Evolutionary conservation across 64 coral and sea anemone species (phyloP), one percentile per base, ranked within the genome.

Genomic region (Pocillopora verrucosa): DNA sequence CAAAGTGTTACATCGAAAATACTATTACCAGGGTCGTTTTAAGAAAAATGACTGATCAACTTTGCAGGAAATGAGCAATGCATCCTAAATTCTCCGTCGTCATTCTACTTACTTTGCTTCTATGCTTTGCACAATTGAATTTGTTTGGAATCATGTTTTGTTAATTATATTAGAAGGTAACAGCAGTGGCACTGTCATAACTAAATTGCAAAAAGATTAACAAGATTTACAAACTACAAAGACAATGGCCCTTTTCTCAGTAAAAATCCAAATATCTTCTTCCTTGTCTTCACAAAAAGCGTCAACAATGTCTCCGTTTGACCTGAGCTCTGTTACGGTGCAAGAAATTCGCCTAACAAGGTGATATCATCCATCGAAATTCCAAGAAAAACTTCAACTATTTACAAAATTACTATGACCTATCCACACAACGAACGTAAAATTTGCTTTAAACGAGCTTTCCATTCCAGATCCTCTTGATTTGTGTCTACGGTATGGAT

Each of bases 321-420:
- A 20, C 15, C 22, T 85, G 20, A 9, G 38, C 1, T 1, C 51
- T 85, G 38, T 38, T 72, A 15, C 36, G 35, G 57, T 72, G 82
- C 70, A 56, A 7, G 62, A 83, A 85, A 58, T 22, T 70, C 56
- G 13, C 36, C 38, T 22, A 72, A n/a, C 19, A 59, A 15, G 36
- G 34, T 51, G 12, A 22, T 81, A 82, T 30, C 9, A 61, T 82
- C 25, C 59, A 36, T 9, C 30, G 26, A 16, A 82, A 36, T 45
- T 36, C 13, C 58, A 30, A 17, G n/a, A 4, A 36, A 61, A 35
- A 77, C 11, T 51, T 77, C 34, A 38, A 65, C 61, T 83, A 83
- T 83, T 83, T 83, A 65, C 79, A 81, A 62, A 36, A 72, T 22
- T 77, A 38, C 20, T 14, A 58, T 72, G 41, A 56, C 65, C 64